Evolutionary conservation across 2,888 invertebrate genomes (phyloP).

Genomic region (Lepidochrysops patricia): DNA sequence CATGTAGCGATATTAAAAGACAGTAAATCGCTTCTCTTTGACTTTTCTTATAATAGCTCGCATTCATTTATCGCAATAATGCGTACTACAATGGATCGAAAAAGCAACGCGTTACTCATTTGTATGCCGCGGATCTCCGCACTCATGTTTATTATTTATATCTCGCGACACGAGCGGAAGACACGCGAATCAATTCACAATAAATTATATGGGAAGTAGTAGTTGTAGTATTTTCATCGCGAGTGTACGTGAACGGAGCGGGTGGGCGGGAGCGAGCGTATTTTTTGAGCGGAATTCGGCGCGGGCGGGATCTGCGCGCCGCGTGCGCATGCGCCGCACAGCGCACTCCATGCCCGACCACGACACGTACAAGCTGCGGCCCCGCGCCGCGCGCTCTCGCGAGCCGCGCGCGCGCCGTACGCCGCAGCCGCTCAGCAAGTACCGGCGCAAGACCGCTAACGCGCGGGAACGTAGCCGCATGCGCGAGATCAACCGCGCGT

Average conservation of each 20-base stretch:
- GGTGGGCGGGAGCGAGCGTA: slow-evolving; percentile 63
- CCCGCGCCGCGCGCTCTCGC: slow-evolving; percentile 64
- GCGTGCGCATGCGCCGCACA: slow-evolving; percentile 53
- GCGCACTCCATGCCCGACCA: slow-evolving; percentile 68
- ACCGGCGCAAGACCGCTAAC: slow-evolving; percentile 91
- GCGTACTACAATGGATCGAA: background rate
- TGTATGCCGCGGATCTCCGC: background rate
- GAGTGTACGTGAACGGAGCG: slow-evolving; percentile 64
- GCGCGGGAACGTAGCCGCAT: slow-evolving; percentile 90
- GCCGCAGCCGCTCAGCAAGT: slow-evolving; percentile 88
- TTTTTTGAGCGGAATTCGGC: slow-evolving; percentile 53
- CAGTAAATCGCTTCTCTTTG: too few relatives aligned
- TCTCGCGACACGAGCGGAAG: background rate
- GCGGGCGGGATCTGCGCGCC: slow-evolving; percentile 52
- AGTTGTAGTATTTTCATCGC: slow-evolving; percentile 18
- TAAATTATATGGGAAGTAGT: background rate
- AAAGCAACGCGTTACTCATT: background rate
- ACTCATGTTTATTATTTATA: background rate
- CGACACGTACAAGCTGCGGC: slow-evolving; percentile 73
- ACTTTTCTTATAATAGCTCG: too few relatives aligned
- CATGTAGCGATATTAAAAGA: too few relatives aligned
- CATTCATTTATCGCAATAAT: too few relatives aligned
- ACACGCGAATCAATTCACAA: background rate
- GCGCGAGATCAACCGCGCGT: slow-evolving; percentile 92
- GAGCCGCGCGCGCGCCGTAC: slow-evolving; percentile 75